A percentile compares a stretch with the other conserved stretches of the same genome.
phyloP scores from a whole-genome alignment of 2,797 vertebrate genomes.

The Mormyrops attenuatus region DNA sequence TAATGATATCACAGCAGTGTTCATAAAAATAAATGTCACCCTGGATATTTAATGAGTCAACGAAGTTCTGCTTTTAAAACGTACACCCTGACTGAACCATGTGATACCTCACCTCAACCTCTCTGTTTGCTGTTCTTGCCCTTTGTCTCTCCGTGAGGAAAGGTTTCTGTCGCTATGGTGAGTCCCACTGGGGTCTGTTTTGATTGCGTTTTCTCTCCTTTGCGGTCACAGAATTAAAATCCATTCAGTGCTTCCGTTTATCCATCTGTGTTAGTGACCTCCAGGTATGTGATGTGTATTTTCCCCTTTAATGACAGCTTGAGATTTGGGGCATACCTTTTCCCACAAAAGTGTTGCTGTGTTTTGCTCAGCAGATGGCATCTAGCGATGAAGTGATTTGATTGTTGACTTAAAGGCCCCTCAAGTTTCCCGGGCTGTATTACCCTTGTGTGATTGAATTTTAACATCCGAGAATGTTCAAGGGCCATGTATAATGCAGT shows the following conservation, averaged over 20 bases:
- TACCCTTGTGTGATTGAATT: neutral
- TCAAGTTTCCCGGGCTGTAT: neutral
- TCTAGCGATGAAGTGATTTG: neutral
- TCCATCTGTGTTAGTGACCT: neutral
- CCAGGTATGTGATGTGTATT: neutral
- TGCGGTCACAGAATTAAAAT: neutral
- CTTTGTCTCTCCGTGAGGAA: slow-evolving; percentile 8
- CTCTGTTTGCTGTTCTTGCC: neutral
- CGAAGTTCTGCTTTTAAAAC: slow-evolving; percentile 3
- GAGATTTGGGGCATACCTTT: neutral
- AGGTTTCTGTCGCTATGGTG: slow-evolving; percentile 14
- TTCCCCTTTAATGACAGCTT: neutral
- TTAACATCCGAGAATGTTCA: neutral
- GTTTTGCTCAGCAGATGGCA: neutral
- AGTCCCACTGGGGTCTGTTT: neutral
- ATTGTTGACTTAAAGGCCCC: neutral
- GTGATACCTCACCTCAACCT: neutral
- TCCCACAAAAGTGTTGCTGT: neutral
- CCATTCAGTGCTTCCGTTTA: neutral
- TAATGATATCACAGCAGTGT: neutral
- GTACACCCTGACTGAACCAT: neutral
- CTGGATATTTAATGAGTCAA: neutral
- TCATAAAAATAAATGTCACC: neutral
- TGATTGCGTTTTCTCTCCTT: neutral
- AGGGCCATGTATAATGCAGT: neutral